Base-by-base conservation (phyloP, 2,797 vertebrate species). In the Falco naumanni region DNA sequence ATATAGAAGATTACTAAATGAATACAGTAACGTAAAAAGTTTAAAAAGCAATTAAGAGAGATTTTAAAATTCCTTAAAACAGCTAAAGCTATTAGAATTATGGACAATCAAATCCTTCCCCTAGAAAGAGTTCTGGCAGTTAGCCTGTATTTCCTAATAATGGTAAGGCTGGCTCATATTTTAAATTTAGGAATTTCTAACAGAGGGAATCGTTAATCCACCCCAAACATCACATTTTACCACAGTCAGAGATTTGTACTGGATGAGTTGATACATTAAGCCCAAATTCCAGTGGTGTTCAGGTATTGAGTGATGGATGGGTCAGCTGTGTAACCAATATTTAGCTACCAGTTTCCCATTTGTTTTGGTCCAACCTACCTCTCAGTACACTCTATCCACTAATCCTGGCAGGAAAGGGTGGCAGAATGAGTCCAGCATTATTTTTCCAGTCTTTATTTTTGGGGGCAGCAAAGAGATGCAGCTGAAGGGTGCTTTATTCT, bases 161-260 rank as follows among this genome's bases (percentile, higher is more conserved):
- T 61, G 37, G 45, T 87, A 81, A 92, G 13, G n/a, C 9, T 68
- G 57, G 57, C 11, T 91, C 16, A 12, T 41, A 31, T 16, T 81
- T 89, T 57, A 53, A 53, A 65, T 64, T 68, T 61, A 89, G 51
- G n/a, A 72, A 80, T 61, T 61, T 91, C 47, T 77, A 65, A 72
- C 33, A 87, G 45, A 89, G 21, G 7, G 24, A 82, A 63, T 77
- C 6, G 54, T 78, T 72, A 68, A 53, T 66, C 20, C 14, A 77
- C 11, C 13, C 17, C 54, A 76, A 83, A 70, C 10, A 50, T 24
- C 29, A 33, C 37, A 74, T 51, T 94, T 83, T 34, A 77, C 21
- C 1, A 5, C 21, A 76, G 34, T 16, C 68, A 79, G 63, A 78
- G 33, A 64, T 61, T 79, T 53, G 13, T 25, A 37, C 28, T 50